phyloP scores from a whole-genome alignment of 2,113 vertebrate genomes.

The Paedocypris sp. region DNA sequence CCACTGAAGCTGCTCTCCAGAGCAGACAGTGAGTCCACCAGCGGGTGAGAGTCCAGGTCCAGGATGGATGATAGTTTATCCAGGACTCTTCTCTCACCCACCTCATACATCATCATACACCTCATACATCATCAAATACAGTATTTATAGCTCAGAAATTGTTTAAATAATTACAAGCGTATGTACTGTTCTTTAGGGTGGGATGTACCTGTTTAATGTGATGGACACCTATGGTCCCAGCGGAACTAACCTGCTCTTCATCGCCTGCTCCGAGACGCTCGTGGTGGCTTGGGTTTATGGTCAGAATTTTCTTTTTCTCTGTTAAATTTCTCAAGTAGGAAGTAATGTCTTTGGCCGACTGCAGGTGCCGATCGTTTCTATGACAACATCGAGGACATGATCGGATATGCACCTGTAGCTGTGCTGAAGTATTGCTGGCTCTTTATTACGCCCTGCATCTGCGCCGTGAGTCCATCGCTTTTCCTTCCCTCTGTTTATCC shows the following conservation, averaged over 20 bases:
- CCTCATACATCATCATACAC: too few relatives aligned
- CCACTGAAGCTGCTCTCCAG: too few relatives aligned
- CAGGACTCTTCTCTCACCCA: too few relatives aligned
- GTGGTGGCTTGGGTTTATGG: conserved; percentile 60
- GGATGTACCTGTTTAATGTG: conserved; percentile 45
- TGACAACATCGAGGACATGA: conserved; percentile 69
- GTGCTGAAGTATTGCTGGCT: conserved; percentile 68
- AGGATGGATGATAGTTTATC: too few relatives aligned
- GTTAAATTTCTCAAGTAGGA: too few relatives aligned
- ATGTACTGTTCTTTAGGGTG: conserved; percentile 44
- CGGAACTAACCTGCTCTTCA: conserved; percentile 46
- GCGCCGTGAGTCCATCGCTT: conserved; percentile 48
- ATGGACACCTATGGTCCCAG: conserved; percentile 50
- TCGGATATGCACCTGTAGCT: conserved; percentile 52
- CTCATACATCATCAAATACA: too few relatives aligned
- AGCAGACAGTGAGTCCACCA: too few relatives aligned
- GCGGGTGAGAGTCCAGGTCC: too few relatives aligned
- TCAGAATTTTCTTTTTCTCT: conserved; percentile 13
- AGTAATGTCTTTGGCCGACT: too few relatives aligned
- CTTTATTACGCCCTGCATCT: conserved; percentile 60
- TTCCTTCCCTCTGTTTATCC: neutral
- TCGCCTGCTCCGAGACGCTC: conserved; percentile 47
- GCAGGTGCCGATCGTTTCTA: conserved; percentile 63
- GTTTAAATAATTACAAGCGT: too few relatives aligned
- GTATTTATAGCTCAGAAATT: too few relatives aligned